Percentiles rank a stretch among this genome's conserved stretches.
Conservation (phyloP, 2,113 vertebrate genomes). For the Parotia lawesii region DNA sequence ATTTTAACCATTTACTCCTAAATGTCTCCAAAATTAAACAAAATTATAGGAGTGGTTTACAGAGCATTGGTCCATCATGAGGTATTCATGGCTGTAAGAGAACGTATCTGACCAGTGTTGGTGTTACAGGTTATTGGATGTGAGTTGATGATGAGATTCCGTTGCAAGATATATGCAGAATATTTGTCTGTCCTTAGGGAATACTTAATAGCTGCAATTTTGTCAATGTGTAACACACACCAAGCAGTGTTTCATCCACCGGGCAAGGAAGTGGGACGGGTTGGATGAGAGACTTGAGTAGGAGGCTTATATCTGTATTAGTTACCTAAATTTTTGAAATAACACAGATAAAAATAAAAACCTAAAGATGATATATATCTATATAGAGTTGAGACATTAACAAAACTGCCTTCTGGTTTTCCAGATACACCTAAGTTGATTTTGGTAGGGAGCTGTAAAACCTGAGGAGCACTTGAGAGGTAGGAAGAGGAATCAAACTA, state of each 20-base stretch:
- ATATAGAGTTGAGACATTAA: not conserved
- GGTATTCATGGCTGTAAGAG: not conserved
- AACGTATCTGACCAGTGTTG: not conserved
- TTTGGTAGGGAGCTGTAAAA: not conserved
- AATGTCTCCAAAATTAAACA: not conserved
- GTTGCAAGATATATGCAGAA: not conserved
- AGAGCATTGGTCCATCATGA: not conserved
- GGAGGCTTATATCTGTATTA: not conserved
- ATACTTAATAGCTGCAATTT: not conserved
- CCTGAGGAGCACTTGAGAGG: not conserved
- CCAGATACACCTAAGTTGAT: not conserved
- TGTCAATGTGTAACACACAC: not conserved
- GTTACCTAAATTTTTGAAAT: not conserved
- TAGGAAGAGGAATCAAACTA: not conserved
- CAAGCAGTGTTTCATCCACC: not conserved
- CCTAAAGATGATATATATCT: not conserved
- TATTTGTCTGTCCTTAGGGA: not conserved
- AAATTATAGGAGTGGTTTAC: not conserved
- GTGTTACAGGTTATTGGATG: not conserved
- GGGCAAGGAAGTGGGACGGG: not conserved
- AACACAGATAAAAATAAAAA: not conserved
- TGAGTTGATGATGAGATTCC: fast-evolving
- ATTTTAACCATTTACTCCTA: not conserved
- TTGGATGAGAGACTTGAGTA: not conserved
- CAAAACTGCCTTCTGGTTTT: not conserved